Base-by-base conservation (phyloP, 1,140 invertebrate genomes). In the Drosophila watanabei region DNA sequence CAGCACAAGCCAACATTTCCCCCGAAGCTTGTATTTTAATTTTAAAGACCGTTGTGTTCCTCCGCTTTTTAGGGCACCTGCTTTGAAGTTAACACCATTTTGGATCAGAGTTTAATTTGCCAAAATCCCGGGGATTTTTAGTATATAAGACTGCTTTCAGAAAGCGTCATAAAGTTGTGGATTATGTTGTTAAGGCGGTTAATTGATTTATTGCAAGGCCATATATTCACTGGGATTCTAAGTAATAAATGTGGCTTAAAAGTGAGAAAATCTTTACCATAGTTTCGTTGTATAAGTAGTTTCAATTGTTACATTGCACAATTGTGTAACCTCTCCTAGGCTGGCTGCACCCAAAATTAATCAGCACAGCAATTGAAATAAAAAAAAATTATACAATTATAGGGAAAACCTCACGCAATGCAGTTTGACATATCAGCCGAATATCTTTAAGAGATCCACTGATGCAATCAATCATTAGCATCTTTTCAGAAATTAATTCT, bases 391-490 rank as follows among this genome's bases (percentile, higher is more conserved):
- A 24, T 45, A 14, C 59, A 75, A 73, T 73, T 73, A 62, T 43
- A 56, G 46, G n/a, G 46, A 73, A 71, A 77, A 64, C 30, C 70
- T 69, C 70, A 86, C 79, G 82, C 82, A 85, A 85, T 52, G 51
- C 51, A 62, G 64, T 66, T 82, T 85, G 82, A 82, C 82, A 85
- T 85, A 85, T 85, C 43, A 45, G 63, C 61, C 64, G 51, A 70
- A 61, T 33, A 33, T 48, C 18, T 48, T 58, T 30, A 1, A 24
- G 32, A 59, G 66, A 60, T 59, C 20, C 52, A 79, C 51, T 46
- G 79, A 69, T 86, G 73, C 78, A 85, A 85, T 85, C 79, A 82
- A 85, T 85, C 68, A 86, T 82, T 82, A 85, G 75, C 82, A 85
- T 86, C 73, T 86, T 78, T 81, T 69, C 68, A 68, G 35, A 86